Evolutionary conservation across 2,797 vertebrate species (phyloP).

Genomic region (Fratercula arctica): DNA sequence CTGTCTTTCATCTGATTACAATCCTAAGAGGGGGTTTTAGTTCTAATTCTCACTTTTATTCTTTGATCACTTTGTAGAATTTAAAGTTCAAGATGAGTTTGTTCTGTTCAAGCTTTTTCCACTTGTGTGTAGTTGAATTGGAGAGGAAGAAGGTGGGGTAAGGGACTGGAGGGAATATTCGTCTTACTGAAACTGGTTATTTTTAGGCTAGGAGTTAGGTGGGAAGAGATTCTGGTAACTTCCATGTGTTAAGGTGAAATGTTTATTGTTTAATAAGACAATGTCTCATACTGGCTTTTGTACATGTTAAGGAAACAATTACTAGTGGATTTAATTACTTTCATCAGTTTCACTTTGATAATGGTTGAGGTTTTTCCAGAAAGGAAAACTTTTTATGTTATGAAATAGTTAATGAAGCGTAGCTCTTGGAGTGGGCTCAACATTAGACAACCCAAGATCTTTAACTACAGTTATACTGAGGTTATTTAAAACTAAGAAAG

Average conservation of each 20-base stretch:
- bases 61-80: not conserved
- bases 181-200: not conserved
- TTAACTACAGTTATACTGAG: not conserved
- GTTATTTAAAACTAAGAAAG: not conserved
- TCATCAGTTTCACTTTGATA: not conserved
- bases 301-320: not conserved
- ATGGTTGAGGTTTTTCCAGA: not conserved
- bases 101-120: not conserved
- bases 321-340: not conserved
- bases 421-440: not conserved
- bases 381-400: not conserved
- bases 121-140: not conserved
- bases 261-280: not conserved
- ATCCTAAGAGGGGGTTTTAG: not conserved
- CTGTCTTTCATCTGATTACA: not conserved
- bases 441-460: not conserved
- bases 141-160: not conserved
- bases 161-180: not conserved
- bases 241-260: not conserved
- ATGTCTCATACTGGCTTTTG: not conserved
- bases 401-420: not conserved
- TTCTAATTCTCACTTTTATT: not conserved
- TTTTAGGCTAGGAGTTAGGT: not conserved
- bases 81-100: not conserved
- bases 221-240: not conserved